phyloP scores from a whole-genome alignment of 2,113 vertebrate genomes.

The Rhodinocichla rosea region DNA sequence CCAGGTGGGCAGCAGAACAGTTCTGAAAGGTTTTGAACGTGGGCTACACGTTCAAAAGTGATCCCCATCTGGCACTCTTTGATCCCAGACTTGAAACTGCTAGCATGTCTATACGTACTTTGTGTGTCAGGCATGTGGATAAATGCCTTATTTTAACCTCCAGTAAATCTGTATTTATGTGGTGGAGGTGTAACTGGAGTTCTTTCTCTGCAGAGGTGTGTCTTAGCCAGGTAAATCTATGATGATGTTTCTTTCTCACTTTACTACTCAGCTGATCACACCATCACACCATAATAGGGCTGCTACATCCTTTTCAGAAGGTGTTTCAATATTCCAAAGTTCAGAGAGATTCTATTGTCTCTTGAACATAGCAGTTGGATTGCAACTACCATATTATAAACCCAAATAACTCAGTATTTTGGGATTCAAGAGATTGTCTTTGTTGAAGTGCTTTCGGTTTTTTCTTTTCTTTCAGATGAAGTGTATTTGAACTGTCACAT shows the following conservation, averaged over 20 bases:
- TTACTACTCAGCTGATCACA: neutral
- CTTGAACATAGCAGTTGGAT: neutral
- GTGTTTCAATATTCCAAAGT: neutral
- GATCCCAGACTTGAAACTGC: neutral
- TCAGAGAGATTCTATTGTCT: neutral
- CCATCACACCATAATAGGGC: rapidly evolving
- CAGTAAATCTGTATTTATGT: neutral
- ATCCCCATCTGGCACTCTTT: neutral
- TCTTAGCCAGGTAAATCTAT: neutral
- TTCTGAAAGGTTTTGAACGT: neutral
- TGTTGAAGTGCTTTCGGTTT: neutral
- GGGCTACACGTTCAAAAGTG: neutral
- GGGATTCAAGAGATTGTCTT: neutral
- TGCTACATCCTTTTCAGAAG: neutral
- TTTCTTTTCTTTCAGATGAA: neutral
- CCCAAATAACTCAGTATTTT: neutral
- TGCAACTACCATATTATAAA: neutral
- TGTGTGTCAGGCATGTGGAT: neutral
- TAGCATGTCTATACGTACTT: rapidly evolving
- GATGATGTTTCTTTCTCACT: rapidly evolving
- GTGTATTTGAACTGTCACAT: neutral
- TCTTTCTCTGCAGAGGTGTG: neutral
- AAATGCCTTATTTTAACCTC: neutral
- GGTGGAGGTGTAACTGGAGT: neutral
- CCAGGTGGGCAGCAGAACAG: neutral